phyloP scores from a whole-genome alignment of 2,888 invertebrate genomes.

The Uloborus plumipes region DNA sequence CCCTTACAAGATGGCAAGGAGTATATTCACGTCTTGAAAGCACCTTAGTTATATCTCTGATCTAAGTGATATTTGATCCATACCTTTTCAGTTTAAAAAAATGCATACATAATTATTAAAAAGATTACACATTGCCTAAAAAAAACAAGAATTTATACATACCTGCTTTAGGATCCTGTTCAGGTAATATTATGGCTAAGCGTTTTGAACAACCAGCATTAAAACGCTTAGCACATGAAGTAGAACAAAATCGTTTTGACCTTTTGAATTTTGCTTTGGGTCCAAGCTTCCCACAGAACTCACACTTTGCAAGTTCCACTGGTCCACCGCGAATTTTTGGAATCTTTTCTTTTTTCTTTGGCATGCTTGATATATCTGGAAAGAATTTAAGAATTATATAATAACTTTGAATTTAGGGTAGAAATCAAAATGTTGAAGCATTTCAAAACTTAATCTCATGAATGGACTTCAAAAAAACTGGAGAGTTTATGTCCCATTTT shows the following conservation, averaged over 20 bases:
- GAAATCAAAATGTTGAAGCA: no score
- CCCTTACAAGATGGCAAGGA: no score
- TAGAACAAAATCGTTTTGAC: slow-evolving; percentile 82
- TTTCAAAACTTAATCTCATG: no score
- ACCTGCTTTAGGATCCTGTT: slow-evolving; percentile 49
- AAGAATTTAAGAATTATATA: neutral
- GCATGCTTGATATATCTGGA: slow-evolving; percentile 33
- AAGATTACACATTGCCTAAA: neutral
- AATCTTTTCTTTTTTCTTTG: slow-evolving; percentile 68
- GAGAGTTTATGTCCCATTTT: no score
- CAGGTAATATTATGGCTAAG: slow-evolving; percentile 69
- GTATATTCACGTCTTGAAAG: no score
- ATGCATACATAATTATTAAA: no score
- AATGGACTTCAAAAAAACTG: no score
- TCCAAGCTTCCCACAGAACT: slow-evolving; percentile 81
- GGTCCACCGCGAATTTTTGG: slow-evolving; percentile 58
- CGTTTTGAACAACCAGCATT: slow-evolving; percentile 72
- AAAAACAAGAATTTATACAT: neutral
- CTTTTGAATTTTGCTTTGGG: slow-evolving; percentile 80
- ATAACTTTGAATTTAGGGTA: no score
- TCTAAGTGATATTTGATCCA: no score
- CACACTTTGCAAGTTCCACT: slow-evolving; percentile 74
- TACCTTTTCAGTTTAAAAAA: no score
- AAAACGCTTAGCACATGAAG: slow-evolving; percentile 80
- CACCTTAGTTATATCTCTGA: no score